phyloP scores from a whole-genome alignment of 2,888 invertebrate species.

The Dryobotodes eremita region DNA sequence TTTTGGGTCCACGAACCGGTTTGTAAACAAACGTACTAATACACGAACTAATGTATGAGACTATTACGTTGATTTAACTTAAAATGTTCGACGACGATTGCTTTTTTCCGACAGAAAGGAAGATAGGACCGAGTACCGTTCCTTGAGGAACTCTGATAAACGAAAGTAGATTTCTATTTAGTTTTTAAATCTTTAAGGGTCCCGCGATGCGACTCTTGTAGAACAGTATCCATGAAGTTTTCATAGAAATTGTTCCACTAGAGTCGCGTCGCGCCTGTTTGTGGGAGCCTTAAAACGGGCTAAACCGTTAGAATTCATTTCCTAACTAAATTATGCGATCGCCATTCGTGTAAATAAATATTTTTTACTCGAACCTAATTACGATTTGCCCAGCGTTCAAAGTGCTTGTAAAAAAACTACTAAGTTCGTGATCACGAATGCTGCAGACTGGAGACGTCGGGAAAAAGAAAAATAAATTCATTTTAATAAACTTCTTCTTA shows the following conservation, averaged over 20 bases:
- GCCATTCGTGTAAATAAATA: slow-evolving; percentile 31
- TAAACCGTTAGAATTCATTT: slow-evolving; percentile 12
- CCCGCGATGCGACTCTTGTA: no score
- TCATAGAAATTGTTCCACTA: no score
- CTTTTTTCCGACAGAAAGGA: neutral
- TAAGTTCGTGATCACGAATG: slow-evolving; percentile 51
- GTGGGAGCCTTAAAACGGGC: neutral
- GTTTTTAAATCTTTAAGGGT: neutral
- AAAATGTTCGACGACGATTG: slow-evolving; percentile 27
- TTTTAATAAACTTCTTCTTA: slow-evolving; percentile 55
- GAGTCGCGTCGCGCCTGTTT: no score
- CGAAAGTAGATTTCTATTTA: neutral
- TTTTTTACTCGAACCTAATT: slow-evolving; percentile 36
- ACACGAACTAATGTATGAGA: slow-evolving; percentile 30
- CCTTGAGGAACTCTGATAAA: slow-evolving; percentile 10
- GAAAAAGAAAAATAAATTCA: slow-evolving; percentile 31
- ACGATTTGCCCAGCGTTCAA: slow-evolving; percentile 36
- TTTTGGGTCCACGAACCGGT: slow-evolving; percentile 73
- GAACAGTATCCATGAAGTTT: no score
- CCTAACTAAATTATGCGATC: slow-evolving; percentile 13
- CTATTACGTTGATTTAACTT: slow-evolving; percentile 40
- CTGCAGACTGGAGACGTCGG: slow-evolving; percentile 46
- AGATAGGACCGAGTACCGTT: slow-evolving; percentile 6
- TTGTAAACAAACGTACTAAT: slow-evolving; percentile 70
- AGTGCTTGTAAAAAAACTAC: slow-evolving; percentile 42